Evolutionary conservation across 2,797 vertebrate species (phyloP).

Genomic region (Silurus aristotelis): DNA sequence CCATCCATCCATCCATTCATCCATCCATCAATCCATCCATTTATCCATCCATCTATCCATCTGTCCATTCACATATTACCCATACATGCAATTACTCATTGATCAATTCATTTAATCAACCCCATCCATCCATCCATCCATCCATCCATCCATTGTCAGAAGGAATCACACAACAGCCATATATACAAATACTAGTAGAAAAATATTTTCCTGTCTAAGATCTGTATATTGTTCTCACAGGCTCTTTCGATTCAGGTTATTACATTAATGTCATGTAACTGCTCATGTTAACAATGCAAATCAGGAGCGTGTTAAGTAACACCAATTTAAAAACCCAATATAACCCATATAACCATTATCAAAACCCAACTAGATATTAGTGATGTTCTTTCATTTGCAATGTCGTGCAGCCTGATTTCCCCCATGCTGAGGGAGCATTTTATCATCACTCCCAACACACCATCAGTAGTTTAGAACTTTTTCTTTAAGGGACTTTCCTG

Average conservation of each 20-base stretch:
- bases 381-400: neutral
- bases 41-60: too few relatives aligned
- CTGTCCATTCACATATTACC: too few relatives aligned
- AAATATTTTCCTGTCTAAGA: conserved; percentile 10
- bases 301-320: neutral
- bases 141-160: too few relatives aligned
- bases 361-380: conserved; percentile 1
- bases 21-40: too few relatives aligned
- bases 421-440: neutral
- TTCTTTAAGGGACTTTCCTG: conserved; percentile 25
- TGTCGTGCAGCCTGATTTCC: neutral
- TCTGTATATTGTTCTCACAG: neutral
- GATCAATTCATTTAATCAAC: too few relatives aligned
- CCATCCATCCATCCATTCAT: neutral
- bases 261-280: conserved; percentile 18
- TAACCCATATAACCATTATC: neutral
- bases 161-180: neutral
- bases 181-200: neutral
- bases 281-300: conserved; percentile 13
- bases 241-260: conserved; percentile 20
- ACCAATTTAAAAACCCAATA: too few relatives aligned
- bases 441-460: neutral
- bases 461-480: neutral
- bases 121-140: neutral
- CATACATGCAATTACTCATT: too few relatives aligned